Evolutionary conservation across 1,140 invertebrate species (phyloP).

Genomic region (Sitobion miscanthi): DNA sequence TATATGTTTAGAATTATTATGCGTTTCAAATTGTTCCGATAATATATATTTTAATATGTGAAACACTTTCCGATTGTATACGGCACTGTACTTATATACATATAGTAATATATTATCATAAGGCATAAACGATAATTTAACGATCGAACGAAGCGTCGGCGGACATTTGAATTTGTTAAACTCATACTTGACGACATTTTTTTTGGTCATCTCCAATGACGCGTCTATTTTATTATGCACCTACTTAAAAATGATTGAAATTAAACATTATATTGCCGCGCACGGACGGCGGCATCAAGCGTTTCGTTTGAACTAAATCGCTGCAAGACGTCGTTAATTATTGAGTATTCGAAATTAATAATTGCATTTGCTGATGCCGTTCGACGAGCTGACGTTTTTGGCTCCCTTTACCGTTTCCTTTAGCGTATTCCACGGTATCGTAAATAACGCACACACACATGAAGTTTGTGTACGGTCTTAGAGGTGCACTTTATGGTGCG

Average conservation of each 20-base stretch:
- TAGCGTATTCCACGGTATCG: neutral
- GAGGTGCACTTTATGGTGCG: neutral
- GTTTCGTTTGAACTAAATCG: neutral
- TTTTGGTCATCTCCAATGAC: neutral
- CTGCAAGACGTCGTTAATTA: neutral
- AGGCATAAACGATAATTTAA: neutral
- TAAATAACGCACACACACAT: neutral
- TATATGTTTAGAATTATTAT: neutral
- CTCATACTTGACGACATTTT: neutral
- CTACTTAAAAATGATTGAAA: neutral
- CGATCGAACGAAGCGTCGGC: neutral
- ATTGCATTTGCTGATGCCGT: neutral
- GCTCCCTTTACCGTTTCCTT: neutral
- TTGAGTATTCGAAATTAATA: slow-evolving; percentile 1
- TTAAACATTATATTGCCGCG: too few species aligned
- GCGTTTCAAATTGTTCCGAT: neutral
- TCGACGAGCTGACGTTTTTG: neutral
- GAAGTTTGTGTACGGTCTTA: neutral
- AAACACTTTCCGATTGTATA: neutral
- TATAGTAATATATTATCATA: neutral
- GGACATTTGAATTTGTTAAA: neutral
- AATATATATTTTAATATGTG: neutral
- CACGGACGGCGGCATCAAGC: too few species aligned
- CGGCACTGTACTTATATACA: neutral
- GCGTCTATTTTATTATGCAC: neutral